A percentile compares a stretch with the other conserved stretches of the same genome.
phyloP scores from a whole-genome alignment of 1,140 invertebrate species.

The Rhizoglyphus robini region DNA sequence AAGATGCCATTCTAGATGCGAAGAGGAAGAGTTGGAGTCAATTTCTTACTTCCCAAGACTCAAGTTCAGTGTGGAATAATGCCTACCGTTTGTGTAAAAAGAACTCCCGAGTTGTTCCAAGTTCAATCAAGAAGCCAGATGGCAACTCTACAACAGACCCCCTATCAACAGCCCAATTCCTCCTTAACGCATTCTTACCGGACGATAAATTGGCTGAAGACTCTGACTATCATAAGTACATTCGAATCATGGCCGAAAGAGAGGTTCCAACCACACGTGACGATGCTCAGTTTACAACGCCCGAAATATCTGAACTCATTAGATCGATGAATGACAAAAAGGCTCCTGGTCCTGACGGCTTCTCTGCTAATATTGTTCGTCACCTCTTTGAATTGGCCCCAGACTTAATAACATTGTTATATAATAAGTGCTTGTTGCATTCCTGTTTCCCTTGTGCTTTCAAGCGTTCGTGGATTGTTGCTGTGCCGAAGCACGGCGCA shows the following conservation, averaged over 20 bases:
- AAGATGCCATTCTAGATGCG: neutral
- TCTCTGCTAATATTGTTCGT: constrained; percentile 4
- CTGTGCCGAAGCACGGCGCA: constrained; percentile 15
- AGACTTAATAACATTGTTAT: too few relatives aligned
- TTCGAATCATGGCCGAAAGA: neutral
- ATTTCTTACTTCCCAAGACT: neutral
- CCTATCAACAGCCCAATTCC: neutral
- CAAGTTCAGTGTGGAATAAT: neutral
- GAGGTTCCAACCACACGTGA: neutral
- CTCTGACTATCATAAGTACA: too few relatives aligned
- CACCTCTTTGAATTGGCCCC: neutral
- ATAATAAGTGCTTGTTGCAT: constrained; percentile 9
- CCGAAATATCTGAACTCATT: neutral
- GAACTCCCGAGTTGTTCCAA: neutral
- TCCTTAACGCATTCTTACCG: neutral
- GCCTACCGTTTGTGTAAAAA: neutral
- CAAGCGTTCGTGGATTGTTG: neutral
- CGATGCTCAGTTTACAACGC: neutral
- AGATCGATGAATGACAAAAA: constrained; percentile 1
- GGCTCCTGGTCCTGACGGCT: constrained; percentile 10
- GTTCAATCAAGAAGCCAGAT: neutral
- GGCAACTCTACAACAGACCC: neutral
- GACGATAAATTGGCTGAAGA: neutral
- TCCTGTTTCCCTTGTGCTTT: neutral
- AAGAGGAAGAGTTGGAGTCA: neutral